Base-by-base conservation (phyloP, 2,797 vertebrate genomes). In the Acipenser ruthenus region DNA sequence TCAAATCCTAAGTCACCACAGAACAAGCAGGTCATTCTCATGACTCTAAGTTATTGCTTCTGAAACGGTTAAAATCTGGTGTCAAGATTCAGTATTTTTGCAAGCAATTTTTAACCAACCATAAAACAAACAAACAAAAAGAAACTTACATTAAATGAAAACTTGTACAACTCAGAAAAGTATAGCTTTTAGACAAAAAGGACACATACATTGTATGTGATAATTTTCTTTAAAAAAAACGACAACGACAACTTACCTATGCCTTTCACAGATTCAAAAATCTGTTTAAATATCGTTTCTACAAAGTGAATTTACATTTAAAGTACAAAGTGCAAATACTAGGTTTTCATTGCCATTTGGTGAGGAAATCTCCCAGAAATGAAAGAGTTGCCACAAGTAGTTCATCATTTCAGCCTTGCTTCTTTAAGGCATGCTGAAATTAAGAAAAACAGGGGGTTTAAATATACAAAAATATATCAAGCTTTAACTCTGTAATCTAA, bases 301-400 rank as follows among this genome's bases (percentile, higher is more conserved):
- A 96, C 94, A 94, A 93, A 91, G 94, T 95, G 94, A 95, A 95
- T 95, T 95, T 95, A 97, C 94, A 95, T 94, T 83, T 93, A 93
- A 95, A 94, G 94, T 95, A 98, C 93, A 97, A 95, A 98, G 96
- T 97, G 95, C 95, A 97, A 96, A 95, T 94, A 96, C 95, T 95
- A 95, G 82, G 86, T 83, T 88, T 90, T 88, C 85, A 83, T 91
- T 86, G 91, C 89, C 84, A 84, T 89, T 90, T 90, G 91, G 86
- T 90, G 87, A 90, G 85, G 89, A 85, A 77, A 73, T 79, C 83
- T 86, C 85, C 82, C 81, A 78, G 76, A 62, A 70, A 70, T 81
- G 73, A 69, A 75, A 80, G 80, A 75, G 70, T 64, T 68, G 82
- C 71, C 72, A 72, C 69, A 66, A 37, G 18, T 15, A 47, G 49